Evolutionary conservation across 2,113 vertebrate species (phyloP), one percentile per base, ranked within the genome.

Genomic region (Natator depressus): DNA sequence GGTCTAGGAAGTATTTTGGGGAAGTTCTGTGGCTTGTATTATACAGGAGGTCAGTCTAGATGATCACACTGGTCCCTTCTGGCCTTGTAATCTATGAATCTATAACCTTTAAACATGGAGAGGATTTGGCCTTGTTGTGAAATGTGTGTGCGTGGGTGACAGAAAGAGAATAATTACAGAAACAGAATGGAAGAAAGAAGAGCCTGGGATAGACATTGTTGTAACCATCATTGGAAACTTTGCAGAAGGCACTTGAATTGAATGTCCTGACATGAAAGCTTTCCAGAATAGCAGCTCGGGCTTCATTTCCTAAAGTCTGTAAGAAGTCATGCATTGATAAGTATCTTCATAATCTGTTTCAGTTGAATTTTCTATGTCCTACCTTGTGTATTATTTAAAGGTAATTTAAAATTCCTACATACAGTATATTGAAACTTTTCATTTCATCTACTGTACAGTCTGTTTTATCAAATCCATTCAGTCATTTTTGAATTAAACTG

Each of bases 401-500:
- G 16, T 80, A 95, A 93, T 93, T 93, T 96, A 89, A 90, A 84
- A 82, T 92, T 87, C 49, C 81, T 86, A 82, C 86, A 90, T 57
- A 89, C 85, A 82, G 91, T 50, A 93, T 69, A 93, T 72, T 91
- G 91, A 93, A 96, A 93, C 89, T 93, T 93, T 93, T 97, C 38
- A 92, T 94, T 93, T 96, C 84, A 92, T 62, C 95, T 91, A 83
- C 57, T 92, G 49, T 75, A 80, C 90, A 59, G 55, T 78, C 86
- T 90, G 80, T n/a, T n/a, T 86, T 94, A 95, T 95, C 88, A 82
- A 94, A 83, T 94, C 84, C 83, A 53, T 76, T 87, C 80, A 94
- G 95, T 96, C 93, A 91, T 94, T 96, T 96, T 88, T 89, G 57
- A 93, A 96, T 83, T 93, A 95, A 95, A 82, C 95, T 95, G 91